Conservation (phyloP, 2,888 invertebrate species). For the Piscicola geometra region DNA sequence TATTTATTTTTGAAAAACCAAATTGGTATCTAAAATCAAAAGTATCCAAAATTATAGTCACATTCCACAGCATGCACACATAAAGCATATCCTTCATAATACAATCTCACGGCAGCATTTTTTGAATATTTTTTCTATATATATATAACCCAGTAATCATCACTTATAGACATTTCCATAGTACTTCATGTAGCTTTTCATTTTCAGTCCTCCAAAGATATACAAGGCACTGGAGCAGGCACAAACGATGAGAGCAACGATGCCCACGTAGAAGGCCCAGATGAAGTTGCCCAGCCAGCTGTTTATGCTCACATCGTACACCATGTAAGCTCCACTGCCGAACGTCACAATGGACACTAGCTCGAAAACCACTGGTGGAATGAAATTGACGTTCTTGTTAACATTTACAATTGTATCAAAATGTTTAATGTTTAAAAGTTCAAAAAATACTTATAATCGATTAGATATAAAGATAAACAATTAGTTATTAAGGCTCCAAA, state of each 20-base stretch:
- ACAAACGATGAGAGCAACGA: conserved; percentile 34
- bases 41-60: no score
- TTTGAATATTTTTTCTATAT: no score
- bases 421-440: not conserved
- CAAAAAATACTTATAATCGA: not conserved
- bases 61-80: no score
- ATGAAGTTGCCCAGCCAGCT: conserved; percentile 38
- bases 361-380: conserved; percentile 31
- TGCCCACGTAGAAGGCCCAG: conserved; percentile 40
- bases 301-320: conserved; percentile 36
- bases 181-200: conserved; percentile 32
- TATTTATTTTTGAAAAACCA: no score
- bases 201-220: conserved; percentile 25
- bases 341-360: conserved; percentile 31
- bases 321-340: conserved; percentile 35
- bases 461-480: not conserved
- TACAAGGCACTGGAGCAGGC: conserved; percentile 33
- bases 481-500: no score
- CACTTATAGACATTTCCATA: conserved; percentile 22
- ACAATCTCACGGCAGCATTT: no score
- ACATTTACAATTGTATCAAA: not conserved
- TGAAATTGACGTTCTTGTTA: not conserved
- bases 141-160: not conserved
- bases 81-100: no score
- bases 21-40: no score